Evolutionary conservation across 2,888 invertebrate species (phyloP).

Genomic region (Drosophila demipolita): DNA sequence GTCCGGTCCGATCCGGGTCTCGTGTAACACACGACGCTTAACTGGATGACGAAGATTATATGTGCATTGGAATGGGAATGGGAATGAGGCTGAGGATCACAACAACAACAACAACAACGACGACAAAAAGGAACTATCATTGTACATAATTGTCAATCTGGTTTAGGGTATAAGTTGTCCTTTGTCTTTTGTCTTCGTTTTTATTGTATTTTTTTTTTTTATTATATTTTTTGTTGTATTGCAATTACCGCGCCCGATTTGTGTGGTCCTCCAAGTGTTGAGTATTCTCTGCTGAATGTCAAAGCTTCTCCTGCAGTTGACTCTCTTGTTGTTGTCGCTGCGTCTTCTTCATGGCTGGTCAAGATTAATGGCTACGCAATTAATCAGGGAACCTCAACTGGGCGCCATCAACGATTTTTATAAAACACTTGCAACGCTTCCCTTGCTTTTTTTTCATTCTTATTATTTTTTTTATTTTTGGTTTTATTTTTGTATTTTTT

Average conservation of each 20-base stretch:
- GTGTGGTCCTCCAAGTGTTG: constrained; percentile 60
- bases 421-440: constrained; percentile 68
- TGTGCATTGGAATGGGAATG: neutral
- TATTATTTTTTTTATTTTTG: neutral
- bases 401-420: constrained; percentile 73
- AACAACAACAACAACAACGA: constrained; percentile 21
- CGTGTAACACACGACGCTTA: constrained; percentile 48
- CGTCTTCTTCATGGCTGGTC: constrained; percentile 45
- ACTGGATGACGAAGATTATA: constrained; percentile 3
- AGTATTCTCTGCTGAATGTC: constrained; percentile 26
- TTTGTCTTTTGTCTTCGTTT: constrained; percentile 12
- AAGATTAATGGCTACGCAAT: constrained; percentile 85
- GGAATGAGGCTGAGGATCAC: constrained; percentile 14
- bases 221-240: constrained; percentile 30
- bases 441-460: neutral
- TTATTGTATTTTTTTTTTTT: constrained; percentile 3
- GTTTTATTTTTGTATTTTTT: neutral
- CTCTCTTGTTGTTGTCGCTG: constrained; percentile 5
- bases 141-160: constrained; percentile 79
- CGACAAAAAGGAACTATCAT: constrained; percentile 76
- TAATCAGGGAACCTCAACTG: constrained; percentile 74
- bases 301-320: constrained; percentile 18
- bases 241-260: constrained; percentile 61
- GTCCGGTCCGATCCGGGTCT: constrained; percentile 13
- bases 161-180: constrained; percentile 41